Evolutionary conservation across 2,888 invertebrate genomes (phyloP), one percentile per base, ranked within the genome.

Genomic region (Tryphoninae sp.): DNA sequence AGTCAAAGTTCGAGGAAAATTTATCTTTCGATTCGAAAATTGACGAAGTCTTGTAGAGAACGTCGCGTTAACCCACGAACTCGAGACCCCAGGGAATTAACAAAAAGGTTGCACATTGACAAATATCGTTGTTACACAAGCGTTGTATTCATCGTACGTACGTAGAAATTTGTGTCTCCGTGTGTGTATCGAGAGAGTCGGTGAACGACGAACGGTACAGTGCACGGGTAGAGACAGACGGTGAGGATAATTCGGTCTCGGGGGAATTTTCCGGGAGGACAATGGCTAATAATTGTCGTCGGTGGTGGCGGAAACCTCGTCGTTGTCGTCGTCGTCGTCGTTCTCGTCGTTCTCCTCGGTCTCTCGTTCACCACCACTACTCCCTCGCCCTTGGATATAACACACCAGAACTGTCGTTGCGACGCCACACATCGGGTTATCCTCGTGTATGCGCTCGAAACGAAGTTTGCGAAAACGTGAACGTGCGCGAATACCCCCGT

Each of bases 251-350:
- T 89, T 88, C 87, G 85, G 85, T 86, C 89, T 84, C 89, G 82
- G 80, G 86, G 87, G 89, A 87, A 85, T 89, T 88, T 86, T 86
- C 83, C 83, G 76, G 59, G 74, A 85, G 89, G 87, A 89, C 90
- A 89, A 90, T 90, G 87, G 90, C 88, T 88, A 90, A 90, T 90
- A 90, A 90, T 90, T 90, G 89, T 89, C 89, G 87, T 84, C 86
- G 83, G 85, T 68, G 73, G 61, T 77, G 62, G 68, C 67, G 62
- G 74, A 64, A 80, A 74, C 80, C 73, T 51, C 68, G 26, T 67
- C 68, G 67, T 69, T 19, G 19, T 55, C 19, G 45, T 45, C 33
- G 33, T 26, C 26, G 13, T 49, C 49, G 13, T 49, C 3, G 13
- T 49, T 19, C 19, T 19, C 49, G 11, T 49, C n/a, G 3, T 49